phyloP scores from a whole-genome alignment of 2,888 invertebrate genomes.

The Cinara cedri region DNA sequence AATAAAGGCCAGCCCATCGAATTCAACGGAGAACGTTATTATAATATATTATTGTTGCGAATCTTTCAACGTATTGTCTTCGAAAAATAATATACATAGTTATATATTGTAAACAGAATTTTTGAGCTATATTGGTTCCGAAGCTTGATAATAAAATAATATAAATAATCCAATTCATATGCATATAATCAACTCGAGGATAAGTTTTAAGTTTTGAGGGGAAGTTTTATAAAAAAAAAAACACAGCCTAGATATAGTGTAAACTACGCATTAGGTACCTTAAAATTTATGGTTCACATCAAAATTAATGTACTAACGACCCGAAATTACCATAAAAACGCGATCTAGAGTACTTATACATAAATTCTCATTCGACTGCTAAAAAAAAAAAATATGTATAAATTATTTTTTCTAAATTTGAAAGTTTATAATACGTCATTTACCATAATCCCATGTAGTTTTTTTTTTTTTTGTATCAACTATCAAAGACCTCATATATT shows the following conservation, averaged over 20 bases:
- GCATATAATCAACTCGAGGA: neutral
- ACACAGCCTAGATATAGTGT: neutral
- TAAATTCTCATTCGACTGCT: slow-evolving; percentile 9
- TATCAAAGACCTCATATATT: neutral
- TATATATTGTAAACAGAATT: too few species aligned
- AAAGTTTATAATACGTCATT: neutral
- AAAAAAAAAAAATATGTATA: too few species aligned
- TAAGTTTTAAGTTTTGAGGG: slow-evolving; percentile 11
- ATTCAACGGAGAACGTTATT: too few species aligned
- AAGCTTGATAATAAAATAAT: too few species aligned
- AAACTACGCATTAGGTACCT: slow-evolving; percentile 20
- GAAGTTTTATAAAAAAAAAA: slow-evolving; percentile 43
- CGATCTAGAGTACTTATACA: slow-evolving; percentile 18
- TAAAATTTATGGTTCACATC: slow-evolving; percentile 35
- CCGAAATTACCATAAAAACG: slow-evolving; percentile 38
- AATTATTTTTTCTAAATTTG: too few species aligned
- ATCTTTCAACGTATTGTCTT: too few species aligned
- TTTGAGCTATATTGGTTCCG: too few species aligned
- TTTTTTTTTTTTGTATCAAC: slow-evolving; percentile 6
- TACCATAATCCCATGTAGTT: slow-evolving; percentile 2
- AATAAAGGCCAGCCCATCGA: too few species aligned
- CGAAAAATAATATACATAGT: too few species aligned
- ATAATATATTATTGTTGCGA: too few species aligned
- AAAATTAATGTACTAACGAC: slow-evolving; percentile 44
- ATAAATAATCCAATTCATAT: neutral